Percentiles rank a stretch among this genome's conserved stretches.
Evolutionary conservation across 1,140 invertebrate genomes (phyloP).

Genomic region (Leptinotarsa texana): DNA sequence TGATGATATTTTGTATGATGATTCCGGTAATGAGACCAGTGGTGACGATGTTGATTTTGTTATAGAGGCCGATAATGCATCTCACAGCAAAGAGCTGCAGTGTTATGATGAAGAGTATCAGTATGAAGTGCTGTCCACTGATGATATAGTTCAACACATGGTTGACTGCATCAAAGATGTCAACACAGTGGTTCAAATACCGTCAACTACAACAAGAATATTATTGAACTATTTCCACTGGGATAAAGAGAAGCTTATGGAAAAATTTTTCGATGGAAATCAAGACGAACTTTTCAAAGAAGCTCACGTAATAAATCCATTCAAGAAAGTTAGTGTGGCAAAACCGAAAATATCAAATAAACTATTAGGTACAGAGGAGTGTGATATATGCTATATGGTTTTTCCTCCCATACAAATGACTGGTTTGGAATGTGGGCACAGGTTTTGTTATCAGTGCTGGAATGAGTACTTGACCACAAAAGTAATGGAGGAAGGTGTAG

Average conservation of each 20-base stretch:
- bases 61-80: conserved; percentile 81
- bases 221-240: conserved; percentile 74
- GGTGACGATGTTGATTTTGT: conserved; percentile 90
- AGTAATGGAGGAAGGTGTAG: conserved; percentile 72
- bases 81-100: conserved; percentile 70
- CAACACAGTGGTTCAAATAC: conserved; percentile 60
- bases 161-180: conserved; percentile 71
- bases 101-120: conserved; percentile 87
- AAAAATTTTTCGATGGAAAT: conserved; percentile 70
- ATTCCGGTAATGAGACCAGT: conserved; percentile 89
- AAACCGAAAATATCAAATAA: conserved; percentile 47
- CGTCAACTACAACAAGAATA: conserved; percentile 64
- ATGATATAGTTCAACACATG: conserved; percentile 72
- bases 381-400: conserved; percentile 87
- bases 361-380: conserved; percentile 71
- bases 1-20: conserved; percentile 70
- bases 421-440: conserved; percentile 72
- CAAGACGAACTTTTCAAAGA: conserved; percentile 68
- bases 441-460: conserved; percentile 72
- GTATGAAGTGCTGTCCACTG: conserved; percentile 81
- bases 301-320: conserved; percentile 69
- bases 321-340: conserved; percentile 53
- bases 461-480: conserved; percentile 72
- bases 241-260: conserved; percentile 77
- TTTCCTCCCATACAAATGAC: conserved; percentile 63